A percentile compares a stretch with the other conserved stretches of the same genome.
phyloP scores from a whole-genome alignment of 1,140 invertebrate genomes.

The Palaemon carinicauda region DNA sequence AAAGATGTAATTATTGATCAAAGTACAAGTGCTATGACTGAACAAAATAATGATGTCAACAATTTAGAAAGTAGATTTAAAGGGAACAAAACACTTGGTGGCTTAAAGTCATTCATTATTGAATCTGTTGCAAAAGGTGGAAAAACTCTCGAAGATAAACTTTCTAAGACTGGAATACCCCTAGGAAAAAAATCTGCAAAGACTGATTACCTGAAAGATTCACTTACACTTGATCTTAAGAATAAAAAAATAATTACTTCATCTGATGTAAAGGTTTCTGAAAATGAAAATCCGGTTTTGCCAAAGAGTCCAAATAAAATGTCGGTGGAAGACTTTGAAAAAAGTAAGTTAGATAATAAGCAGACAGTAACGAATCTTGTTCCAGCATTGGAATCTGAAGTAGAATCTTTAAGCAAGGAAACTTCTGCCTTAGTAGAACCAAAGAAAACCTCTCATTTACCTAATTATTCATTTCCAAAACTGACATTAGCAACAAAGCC shows the following conservation, averaged over 20 bases:
- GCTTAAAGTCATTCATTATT: neutral
- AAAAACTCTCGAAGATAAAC: neutral
- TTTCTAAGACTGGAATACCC: neutral
- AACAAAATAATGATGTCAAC: neutral
- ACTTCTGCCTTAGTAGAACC: neutral
- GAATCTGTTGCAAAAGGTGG: neutral
- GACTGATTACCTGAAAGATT: neutral
- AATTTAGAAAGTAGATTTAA: neutral
- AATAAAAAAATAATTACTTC: neutral
- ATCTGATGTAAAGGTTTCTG: too few species aligned
- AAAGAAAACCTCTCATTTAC: neutral
- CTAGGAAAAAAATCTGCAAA: neutral
- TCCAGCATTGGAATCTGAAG: constrained; percentile 23
- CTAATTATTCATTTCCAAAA: neutral
- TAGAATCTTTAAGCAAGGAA: constrained; percentile 16
- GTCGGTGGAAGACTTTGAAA: too few species aligned
- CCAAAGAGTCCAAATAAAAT: too few species aligned
- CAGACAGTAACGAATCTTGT: too few species aligned
- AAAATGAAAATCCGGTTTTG: too few species aligned
- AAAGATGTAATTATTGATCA: neutral
- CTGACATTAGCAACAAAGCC: too few species aligned
- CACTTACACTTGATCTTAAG: neutral
- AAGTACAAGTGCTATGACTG: neutral
- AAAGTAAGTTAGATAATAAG: too few species aligned
- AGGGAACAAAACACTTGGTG: neutral